Evolutionary conservation across 1,140 invertebrate species (phyloP), one percentile per base, ranked within the genome.

Genomic region (Paraescarpia echinospica): DNA sequence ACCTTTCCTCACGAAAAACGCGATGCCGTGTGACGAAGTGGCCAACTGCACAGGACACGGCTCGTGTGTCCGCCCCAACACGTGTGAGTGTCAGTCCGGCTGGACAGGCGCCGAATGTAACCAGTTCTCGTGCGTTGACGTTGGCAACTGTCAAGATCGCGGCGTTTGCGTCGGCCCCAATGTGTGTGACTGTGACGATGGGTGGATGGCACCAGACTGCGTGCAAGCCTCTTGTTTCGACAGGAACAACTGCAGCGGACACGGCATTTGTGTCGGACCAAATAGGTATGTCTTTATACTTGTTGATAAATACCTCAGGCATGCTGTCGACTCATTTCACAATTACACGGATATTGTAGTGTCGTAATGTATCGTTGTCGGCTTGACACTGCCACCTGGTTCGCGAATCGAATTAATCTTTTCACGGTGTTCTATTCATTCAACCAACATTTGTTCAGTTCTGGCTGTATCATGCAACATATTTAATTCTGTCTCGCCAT

Each of bases 21-120:
- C 92, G 35, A 89, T 92, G 34, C 59, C 59, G 0, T 93, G 93
- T 91, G 91, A 77, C n/a, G 51, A 35, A 89, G 90, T 90, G 90
- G 90, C 90, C 35, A 41, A 90, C 90, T 90, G 90, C 35, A 31
- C 90, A 18, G 34, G 34, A 18, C 90, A 90, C 34, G 90, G 90
- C 90, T 2, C 4, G n/a, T 90, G 90, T 90, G 6, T 90, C 90
- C 35, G 34, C 27, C 90, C 90, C 34, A 90, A 90, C 90, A 90
- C 34, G 90, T 90, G 90, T 31, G 90, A 90, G 1, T 90, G 90
- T n/a, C 35, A 35, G 9, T 12, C 34, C 90, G 90, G 90, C 34
- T 90, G 35, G 34, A 34, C 34, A 41, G 90, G 90, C 34, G n/a
- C 35, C 90, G 35, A 33, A 27, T 90, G 90, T 90, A 33, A 31